Base-by-base conservation (phyloP, 1,140 invertebrate genomes). In the Eurosta solidaginis region DNA sequence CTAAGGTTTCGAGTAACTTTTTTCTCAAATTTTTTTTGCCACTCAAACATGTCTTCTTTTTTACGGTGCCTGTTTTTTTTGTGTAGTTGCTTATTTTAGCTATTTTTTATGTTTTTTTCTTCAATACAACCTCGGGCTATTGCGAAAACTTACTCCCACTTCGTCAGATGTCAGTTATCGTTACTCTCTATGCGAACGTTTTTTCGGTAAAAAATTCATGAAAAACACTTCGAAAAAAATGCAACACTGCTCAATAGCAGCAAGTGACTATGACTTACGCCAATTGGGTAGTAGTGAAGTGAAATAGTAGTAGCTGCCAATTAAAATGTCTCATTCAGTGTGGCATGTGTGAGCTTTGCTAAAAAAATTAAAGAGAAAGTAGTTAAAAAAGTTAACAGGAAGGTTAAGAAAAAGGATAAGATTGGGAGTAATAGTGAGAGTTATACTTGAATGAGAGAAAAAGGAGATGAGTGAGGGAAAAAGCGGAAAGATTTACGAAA, bases 211-310 rank as follows among this genome's bases (percentile, higher is more conserved):
- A 68, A 68, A 68, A 68, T 40, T 36, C n/a, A 20, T 20, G 5
- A 68, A 20, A 17, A 3, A 5, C 0, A 17, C 12, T 3, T 17
- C 0, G 27, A 29, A 68, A 68, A 68, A 68, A 68, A 42, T 68
- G 59, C 59, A 68, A 68, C 59, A 40, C 59, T 68, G 59, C 59
- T 17, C 59, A 59, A 17, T 59, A 59, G 54, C 54, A 17, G 54
- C 33, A 9, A 29, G 33, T 40, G 29, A 36, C 17, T 40, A 9
- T 29, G 17, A 63, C 59, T 7, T 33, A 12, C 9, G 17, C 27
- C 1, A 33, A 12, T 42, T 68, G 20, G 10, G n/a, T 22, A 68
- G 27, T 68, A 40, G 22, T n/a, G 36, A n/a, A 40, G 59, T 68
- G 33, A 40, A 68, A 68, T 68, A 42, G 33, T 68, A 68, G n/a